These are phyloP conservation scores for Mirounga angustirostris DNA, from an alignment of 2,113 vertebrate species.

Conservation along the genomic window DNA sequence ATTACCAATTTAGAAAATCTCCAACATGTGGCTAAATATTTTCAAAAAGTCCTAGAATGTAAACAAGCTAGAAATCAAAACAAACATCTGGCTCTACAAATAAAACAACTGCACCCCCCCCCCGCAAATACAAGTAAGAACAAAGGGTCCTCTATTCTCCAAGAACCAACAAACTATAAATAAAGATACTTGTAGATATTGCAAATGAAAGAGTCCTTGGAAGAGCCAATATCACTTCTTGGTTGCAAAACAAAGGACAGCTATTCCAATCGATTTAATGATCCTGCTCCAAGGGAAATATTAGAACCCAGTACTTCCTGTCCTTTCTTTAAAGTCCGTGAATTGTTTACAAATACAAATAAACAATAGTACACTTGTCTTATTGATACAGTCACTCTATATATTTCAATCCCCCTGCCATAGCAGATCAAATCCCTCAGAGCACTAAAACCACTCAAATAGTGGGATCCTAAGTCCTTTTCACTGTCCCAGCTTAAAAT, in stretches of 20 bases:
- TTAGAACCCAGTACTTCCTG: neutral
- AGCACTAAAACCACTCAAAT: neutral
- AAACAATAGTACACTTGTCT: neutral
- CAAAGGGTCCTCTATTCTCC: neutral
- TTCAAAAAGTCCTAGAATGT: neutral
- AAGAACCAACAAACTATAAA: neutral
- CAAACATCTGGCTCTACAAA: neutral
- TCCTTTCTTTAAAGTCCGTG: neutral
- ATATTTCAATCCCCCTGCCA: neutral
- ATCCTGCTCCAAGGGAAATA: neutral
- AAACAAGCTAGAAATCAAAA: conserved; percentile 43
- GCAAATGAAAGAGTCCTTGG: neutral
- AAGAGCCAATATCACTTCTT: neutral
- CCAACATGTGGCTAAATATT: neutral
- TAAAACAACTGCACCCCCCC: neutral
- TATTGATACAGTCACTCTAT: fast-evolving
- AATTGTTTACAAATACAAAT: neutral
- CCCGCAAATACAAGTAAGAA: neutral
- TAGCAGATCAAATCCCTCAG: neutral
- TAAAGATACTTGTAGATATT: neutral
- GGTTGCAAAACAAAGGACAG: neutral
- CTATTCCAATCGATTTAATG: neutral
- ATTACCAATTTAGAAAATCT: neutral
- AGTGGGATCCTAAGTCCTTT: neutral
- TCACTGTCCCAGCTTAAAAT: neutral